Conservation (phyloP, 1,140 invertebrate species). For the Dendroctonus valens region DNA sequence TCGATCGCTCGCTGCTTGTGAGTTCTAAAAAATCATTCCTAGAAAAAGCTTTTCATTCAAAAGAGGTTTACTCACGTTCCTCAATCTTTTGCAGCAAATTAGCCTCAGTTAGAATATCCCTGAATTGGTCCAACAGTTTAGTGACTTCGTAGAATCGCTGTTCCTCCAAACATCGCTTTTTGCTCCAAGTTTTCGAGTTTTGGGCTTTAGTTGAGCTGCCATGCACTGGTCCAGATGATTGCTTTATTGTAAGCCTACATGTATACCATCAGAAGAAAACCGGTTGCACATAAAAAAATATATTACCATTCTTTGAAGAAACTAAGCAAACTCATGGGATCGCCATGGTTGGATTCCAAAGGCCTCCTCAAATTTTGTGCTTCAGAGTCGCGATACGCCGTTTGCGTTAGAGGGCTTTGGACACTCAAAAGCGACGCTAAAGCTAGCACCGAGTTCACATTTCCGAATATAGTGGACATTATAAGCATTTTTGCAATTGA, state of each 20-base stretch:
- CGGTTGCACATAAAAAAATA: constrained; percentile 17
- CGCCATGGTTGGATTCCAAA: constrained; percentile 91
- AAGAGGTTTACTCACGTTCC: constrained; percentile 45
- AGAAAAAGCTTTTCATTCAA: neutral
- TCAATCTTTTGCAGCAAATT: constrained; percentile 61
- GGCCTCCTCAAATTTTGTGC: constrained; percentile 71
- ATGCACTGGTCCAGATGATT: constrained; percentile 32
- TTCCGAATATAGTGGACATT: constrained; percentile 85
- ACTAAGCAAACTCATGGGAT: constrained; percentile 89
- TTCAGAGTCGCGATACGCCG: constrained; percentile 81
- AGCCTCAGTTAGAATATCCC: constrained; percentile 76
- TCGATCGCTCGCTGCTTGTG: constrained; percentile 73
- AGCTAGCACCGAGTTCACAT: constrained; percentile 89
- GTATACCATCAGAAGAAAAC: neutral
- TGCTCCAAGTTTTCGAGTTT: constrained; percentile 79
- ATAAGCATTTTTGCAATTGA: constrained; percentile 95
- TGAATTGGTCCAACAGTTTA: constrained; percentile 88
- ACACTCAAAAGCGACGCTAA: constrained; percentile 91
- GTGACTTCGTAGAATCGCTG: constrained; percentile 96
- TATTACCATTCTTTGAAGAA: constrained; percentile 82
- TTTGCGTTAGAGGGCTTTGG: constrained; percentile 88
- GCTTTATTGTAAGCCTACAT: constrained; percentile 36
- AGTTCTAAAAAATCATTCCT: constrained; percentile 47
- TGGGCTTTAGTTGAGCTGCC: constrained; percentile 44
- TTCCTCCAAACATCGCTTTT: constrained; percentile 85